Evolutionary conservation across 1,140 invertebrate genomes (phyloP), one percentile per base, ranked within the genome.

Genomic region (Thalassaphorura encarpata): DNA sequence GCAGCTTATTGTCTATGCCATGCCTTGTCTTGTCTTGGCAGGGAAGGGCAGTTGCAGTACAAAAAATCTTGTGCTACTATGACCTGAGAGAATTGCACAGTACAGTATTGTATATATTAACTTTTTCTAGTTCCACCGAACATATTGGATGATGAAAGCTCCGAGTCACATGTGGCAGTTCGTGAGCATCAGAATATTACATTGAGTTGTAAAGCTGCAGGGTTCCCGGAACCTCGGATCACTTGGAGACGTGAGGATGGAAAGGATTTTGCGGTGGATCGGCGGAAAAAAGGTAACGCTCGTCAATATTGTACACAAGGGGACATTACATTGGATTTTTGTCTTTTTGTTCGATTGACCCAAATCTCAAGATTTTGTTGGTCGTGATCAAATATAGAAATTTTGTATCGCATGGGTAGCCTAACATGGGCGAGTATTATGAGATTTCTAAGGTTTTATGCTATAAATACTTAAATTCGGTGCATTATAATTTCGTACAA

Each of bases 61-160:
- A n/a, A n/a, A n/a, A n/a, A n/a, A n/a, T n/a, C n/a, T n/a, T n/a
- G n/a, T n/a, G n/a, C n/a, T n/a, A n/a, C n/a, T n/a, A n/a, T n/a
- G n/a, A n/a, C n/a, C n/a, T n/a, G n/a, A n/a, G n/a, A n/a, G n/a
- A n/a, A n/a, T n/a, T n/a, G n/a, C n/a, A n/a, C n/a, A n/a, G n/a
- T n/a, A n/a, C n/a, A n/a, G n/a, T n/a, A n/a, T n/a, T n/a, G n/a
- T n/a, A n/a, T n/a, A n/a, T n/a, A n/a, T n/a, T n/a, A n/a, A n/a
- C n/a, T n/a, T n/a, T n/a, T n/a, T n/a, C n/a, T n/a, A 92, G 88
- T 93, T 56, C 88, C 89, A 18, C 89, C 89, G 15, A 89, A 89
- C 67, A 92, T 93, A 66, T 70, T 90, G 69, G 88, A 91, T 68
- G 78, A 82, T 27, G 78, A 85, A 63, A 89, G 87, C 63, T 87